phyloP scores from a whole-genome alignment of 2,888 invertebrate genomes.

The Noctuana brunneofusca region DNA sequence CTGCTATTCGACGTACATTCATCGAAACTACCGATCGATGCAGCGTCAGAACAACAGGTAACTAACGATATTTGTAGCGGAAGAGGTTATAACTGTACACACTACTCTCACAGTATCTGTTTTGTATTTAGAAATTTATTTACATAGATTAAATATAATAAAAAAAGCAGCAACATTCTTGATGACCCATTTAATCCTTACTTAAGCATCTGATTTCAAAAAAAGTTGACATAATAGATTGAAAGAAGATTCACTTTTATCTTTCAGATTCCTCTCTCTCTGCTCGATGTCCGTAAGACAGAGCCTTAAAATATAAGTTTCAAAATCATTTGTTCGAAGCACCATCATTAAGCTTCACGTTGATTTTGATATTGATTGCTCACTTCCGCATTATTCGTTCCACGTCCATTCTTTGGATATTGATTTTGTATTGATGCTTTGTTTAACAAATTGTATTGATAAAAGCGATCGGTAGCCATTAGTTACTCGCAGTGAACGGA shows the following conservation, averaged over 20 bases:
- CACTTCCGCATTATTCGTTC: constrained; percentile 68
- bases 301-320: constrained; percentile 60
- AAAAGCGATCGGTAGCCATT: constrained; percentile 36
- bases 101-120: too few species aligned
- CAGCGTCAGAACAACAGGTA: constrained; percentile 20
- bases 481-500: constrained; percentile 26
- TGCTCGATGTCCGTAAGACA: constrained; percentile 16
- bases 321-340: constrained; percentile 70
- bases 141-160: too few species aligned
- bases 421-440: constrained; percentile 49
- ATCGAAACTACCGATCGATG: constrained; percentile 10
- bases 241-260: too few species aligned
- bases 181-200: too few species aligned
- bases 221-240: too few species aligned
- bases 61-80: neutral
- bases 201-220: too few species aligned
- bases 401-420: constrained; percentile 47
- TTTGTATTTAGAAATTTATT: too few species aligned
- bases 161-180: too few species aligned
- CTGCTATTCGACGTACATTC: constrained; percentile 43
- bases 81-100: neutral
- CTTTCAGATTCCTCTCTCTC: neutral
- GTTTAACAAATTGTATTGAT: constrained; percentile 48
- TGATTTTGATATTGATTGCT: constrained; percentile 75
- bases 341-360: constrained; percentile 68